Evolutionary conservation across 2,113 vertebrate genomes (phyloP).

Genomic region (Siphamia tubifer): DNA sequence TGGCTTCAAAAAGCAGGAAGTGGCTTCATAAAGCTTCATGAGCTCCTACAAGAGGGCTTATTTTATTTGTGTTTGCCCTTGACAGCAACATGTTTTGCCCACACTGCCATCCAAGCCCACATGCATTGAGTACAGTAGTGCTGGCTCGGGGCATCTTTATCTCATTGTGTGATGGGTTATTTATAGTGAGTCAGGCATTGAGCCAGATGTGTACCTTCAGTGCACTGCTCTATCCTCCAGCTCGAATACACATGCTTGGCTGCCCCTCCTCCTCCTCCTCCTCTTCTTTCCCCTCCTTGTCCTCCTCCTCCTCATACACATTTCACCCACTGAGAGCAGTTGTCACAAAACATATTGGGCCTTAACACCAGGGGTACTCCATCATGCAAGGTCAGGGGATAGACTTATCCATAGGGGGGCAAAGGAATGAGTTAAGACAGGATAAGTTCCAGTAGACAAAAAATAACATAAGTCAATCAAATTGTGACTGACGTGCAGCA

Average conservation of each 20-base stretch:
- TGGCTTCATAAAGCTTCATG: too few species aligned
- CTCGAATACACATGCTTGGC: slow-evolving; percentile 19
- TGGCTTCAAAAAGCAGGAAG: too few species aligned
- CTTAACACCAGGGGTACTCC: background rate
- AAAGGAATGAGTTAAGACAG: background rate
- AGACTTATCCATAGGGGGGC: background rate
- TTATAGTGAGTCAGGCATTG: slow-evolving; percentile 62
- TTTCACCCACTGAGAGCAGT: slow-evolving; percentile 14
- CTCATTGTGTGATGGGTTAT: slow-evolving; percentile 68
- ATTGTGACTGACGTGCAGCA: background rate
- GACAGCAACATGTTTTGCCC: background rate
- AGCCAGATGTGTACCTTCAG: slow-evolving; percentile 64
- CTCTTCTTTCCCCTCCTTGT: too few species aligned
- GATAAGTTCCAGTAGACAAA: background rate
- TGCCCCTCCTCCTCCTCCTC: background rate
- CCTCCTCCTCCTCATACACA: background rate
- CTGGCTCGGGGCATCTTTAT: slow-evolving; percentile 39
- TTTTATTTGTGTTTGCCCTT: background rate
- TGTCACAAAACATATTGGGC: slow-evolving; percentile 33
- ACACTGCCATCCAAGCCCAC: slow-evolving; percentile 5
- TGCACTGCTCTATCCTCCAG: slow-evolving; percentile 34
- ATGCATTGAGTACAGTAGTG: slow-evolving; percentile 32
- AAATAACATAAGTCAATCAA: slow-evolving; percentile 3
- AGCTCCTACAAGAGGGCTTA: background rate
- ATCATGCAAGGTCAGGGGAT: slow-evolving; percentile 8